Base-by-base conservation (phyloP, 2,797 vertebrate genomes). In the Melanotaenia trifasciata region DNA sequence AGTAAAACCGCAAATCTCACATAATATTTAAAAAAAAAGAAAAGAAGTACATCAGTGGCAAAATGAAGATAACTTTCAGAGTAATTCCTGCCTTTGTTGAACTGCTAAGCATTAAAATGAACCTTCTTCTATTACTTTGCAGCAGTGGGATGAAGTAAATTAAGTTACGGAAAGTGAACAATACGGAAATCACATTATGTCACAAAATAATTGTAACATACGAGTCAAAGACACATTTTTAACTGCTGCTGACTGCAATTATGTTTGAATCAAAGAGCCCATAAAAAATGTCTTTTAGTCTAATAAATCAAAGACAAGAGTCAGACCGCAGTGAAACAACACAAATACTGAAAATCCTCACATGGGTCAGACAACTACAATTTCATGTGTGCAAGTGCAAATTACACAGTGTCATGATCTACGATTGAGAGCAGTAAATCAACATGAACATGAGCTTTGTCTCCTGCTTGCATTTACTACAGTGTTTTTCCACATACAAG, bases 391-490 rank as follows among this genome's bases (percentile, higher is more conserved):
- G 63, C 68, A 71, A 83, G 78, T 84, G 79, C 70, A 87, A 87
- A 88, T 88, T 86, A 81, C 58, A 82, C 53, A 67, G 58, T 80
- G 58, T 64, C 51, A 63, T 70, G 70, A 87, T 89, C 70, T 84
- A 81, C 74, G 67, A 79, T 80, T 72, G 67, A 33, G 59, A 86
- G 83, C 75, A 72, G 84, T 85, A 89, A 87, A 84, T 92, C 84
- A 84, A 80, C 67, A 74, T 64, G 76, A 89, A 88, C 77, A 72
- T 57, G 26, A 80, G 51, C 64, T 74, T 88, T 81, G 73, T 78
- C 85, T 84, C 45, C 5, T 61, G 28, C 72, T 81, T 75, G 68
- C 79, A 75, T 70, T 79, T 70, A 79, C 60, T 61, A 77, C 66
- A 76, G 38, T 68, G 36, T 54, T 65, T 68, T 68, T 67, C 32